phyloP scores from a whole-genome alignment of 2,113 vertebrate species.

The Felis catus region DNA sequence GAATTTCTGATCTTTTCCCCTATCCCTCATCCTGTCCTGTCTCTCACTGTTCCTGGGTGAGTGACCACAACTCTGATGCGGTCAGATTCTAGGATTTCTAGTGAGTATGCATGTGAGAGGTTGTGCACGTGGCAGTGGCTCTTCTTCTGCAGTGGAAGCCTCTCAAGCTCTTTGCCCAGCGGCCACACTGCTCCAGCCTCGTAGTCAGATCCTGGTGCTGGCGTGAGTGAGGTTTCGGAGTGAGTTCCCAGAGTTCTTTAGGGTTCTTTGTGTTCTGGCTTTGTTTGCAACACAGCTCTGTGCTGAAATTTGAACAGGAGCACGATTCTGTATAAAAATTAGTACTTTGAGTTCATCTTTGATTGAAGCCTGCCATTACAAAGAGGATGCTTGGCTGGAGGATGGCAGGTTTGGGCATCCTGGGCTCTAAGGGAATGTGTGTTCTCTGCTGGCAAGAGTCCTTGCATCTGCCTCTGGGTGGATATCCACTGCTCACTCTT shows the following conservation, averaged over 20 bases:
- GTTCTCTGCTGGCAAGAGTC: neutral
- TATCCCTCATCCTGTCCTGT: neutral
- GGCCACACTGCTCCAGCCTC: neutral
- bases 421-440: neutral
- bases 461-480: neutral
- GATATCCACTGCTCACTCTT: neutral
- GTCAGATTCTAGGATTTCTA: neutral
- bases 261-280: neutral
- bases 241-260: neutral
- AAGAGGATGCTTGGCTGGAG: neutral
- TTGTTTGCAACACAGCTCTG: neutral
- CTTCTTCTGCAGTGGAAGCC: neutral
- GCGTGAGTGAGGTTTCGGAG: neutral
- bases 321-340: neutral
- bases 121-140: accelerated
- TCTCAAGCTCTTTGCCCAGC: neutral
- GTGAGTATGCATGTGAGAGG: neutral
- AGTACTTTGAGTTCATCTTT: neutral
- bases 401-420: neutral
- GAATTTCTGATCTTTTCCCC: neutral
- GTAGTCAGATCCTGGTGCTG: neutral
- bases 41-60: neutral
- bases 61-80: neutral
- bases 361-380: neutral
- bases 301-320: neutral